Evolutionary conservation across 2,888 invertebrate genomes (phyloP), one percentile per base, ranked within the genome.

Genomic region (Epiblema foenella): DNA sequence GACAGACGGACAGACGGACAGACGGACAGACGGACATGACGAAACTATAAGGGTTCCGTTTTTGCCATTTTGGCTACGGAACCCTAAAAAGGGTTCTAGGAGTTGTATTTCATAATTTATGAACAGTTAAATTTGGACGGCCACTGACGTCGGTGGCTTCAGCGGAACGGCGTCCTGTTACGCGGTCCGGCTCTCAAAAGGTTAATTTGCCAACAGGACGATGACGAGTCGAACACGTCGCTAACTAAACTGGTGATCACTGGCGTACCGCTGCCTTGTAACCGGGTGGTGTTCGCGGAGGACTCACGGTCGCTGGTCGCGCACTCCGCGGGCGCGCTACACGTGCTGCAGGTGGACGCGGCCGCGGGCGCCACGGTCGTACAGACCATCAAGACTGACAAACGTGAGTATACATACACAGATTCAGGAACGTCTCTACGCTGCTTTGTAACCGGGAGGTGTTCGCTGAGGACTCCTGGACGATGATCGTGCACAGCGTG

Each of bases 301-400:
- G 92, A 93, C 78, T 89, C 92, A 0, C 77, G 78, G 1, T 77
- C 76, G 0, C 77, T 91, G 83, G 78, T 86, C 18, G 82, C 81
- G 0, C 85, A 87, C 68, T 70, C 78, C 3, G 78, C 76, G 0
- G 86, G 85, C n/a, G 79, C 77, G 1, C 46, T 92, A 24, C 79
- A 82, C 18, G 81, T 89, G 5, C 69, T 92, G 33, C 88, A 89
- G 72, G 84, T 92, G 0, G 92, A 93, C 73, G 79, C 88, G 0
- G 85, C 86, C 18, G 90, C 87, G 0, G 90, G 91, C 9, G 91
- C 91, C 2, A 83, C 88, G 0, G 78, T 87, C 0, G 73, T 85
- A 7, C 90, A 93, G 68, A 83, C 81, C 39, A 85, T 93, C 71
- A 57, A 76, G 17, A 83, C 85, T 42, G 83, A 85, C 4, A 90